Percentiles rank a stretch among this genome's conserved stretches.
Conservation (phyloP, 2,888 invertebrate genomes). For the Hydriomena furcata region DNA sequence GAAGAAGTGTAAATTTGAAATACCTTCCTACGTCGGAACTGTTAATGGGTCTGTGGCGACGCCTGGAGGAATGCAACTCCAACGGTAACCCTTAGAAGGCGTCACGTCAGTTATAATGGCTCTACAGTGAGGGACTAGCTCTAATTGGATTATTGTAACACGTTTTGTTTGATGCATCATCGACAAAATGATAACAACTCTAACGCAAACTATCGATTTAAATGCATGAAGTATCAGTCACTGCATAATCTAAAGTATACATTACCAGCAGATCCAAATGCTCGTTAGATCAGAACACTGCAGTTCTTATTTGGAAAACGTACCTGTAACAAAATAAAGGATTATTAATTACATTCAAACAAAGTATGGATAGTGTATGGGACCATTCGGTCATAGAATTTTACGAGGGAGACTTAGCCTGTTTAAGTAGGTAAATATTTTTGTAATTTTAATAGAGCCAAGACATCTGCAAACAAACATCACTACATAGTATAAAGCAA, state of each 20-base stretch:
- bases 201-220: no score
- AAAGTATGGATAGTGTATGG: no score
- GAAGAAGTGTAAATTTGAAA: no score
- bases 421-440: no score
- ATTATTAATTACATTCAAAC: not conserved
- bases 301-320: constrained; percentile 3
- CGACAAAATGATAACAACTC: not conserved
- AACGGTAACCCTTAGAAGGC: constrained; percentile 60
- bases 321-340: constrained; percentile 23
- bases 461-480: no score
- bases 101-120: constrained; percentile 54
- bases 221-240: no score
- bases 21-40: not conserved
- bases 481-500: no score
- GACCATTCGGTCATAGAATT: no score
- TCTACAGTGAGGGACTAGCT: constrained; percentile 20
- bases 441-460: no score
- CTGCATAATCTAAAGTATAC: no score
- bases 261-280: constrained; percentile 8
- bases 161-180: not conserved
- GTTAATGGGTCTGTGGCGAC: constrained; percentile 23
- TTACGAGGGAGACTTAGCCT: no score
- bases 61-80: constrained; percentile 42
- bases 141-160: constrained; percentile 33
- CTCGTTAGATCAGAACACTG: no score